Percentiles rank a stretch among this genome's conserved stretches.
phyloP scores from a whole-genome alignment of 1,140 invertebrate species.

The Portunus trituberculatus region DNA sequence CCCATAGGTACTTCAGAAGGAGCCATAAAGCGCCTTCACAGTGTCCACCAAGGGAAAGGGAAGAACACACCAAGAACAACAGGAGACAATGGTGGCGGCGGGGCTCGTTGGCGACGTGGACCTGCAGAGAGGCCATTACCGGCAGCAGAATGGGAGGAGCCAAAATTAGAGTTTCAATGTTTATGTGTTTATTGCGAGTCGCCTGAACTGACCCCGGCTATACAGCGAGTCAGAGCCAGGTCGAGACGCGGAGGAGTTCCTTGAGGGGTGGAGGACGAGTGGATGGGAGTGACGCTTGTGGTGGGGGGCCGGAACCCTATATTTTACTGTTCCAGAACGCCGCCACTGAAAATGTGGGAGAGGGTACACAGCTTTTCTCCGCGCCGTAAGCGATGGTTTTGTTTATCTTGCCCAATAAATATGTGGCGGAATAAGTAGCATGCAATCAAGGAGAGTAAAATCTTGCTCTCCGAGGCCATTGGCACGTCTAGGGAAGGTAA shows the following conservation, averaged over 20 bases:
- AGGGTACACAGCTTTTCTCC: too few relatives aligned
- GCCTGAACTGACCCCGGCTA: conserved; percentile 34
- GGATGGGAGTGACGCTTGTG: not conserved
- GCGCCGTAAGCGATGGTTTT: not conserved
- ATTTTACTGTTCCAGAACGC: conserved; percentile 3
- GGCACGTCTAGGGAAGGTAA: not conserved
- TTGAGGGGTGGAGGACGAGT: not conserved
- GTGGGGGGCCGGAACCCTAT: conserved; percentile 11
- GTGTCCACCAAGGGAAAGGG: not conserved
- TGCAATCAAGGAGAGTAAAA: conserved; percentile 32
- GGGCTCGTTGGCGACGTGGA: not conserved
- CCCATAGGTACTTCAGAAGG: too few relatives aligned
- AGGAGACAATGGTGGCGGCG: not conserved
- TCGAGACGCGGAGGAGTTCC: not conserved
- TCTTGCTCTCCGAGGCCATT: not conserved
- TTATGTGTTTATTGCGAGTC: conserved; percentile 57
- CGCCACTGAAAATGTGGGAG: not conserved
- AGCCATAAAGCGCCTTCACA: not conserved
- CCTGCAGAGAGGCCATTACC: conserved; percentile 26
- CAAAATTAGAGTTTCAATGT: conserved; percentile 54
- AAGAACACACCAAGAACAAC: not conserved
- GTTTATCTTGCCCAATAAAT: conserved; percentile 45
- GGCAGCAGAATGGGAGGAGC: not conserved
- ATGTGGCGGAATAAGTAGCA: conserved; percentile 16
- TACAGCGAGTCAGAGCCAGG: conserved; percentile 1